A percentile compares a stretch with the other conserved stretches of the same genome.
Conservation (phyloP, 2,113 vertebrate genomes). For the Pseudonaja textilis region DNA sequence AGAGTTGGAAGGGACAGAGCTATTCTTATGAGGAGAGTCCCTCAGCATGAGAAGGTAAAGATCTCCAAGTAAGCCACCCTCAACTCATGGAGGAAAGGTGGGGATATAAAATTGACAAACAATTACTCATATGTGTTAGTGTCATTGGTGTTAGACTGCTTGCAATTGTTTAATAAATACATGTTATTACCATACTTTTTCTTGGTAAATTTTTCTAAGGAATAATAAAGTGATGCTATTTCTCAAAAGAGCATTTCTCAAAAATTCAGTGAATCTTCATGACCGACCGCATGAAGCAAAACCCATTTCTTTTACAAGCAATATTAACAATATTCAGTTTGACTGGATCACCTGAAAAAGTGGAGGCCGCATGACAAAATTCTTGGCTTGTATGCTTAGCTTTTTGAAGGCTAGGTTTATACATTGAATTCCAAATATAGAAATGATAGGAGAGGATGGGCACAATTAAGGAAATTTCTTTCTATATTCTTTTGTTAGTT, state of each 20-base stretch:
- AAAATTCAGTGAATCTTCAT: not conserved
- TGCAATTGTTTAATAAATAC: not conserved
- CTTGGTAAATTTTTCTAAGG: not conserved
- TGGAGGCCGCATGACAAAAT: not conserved
- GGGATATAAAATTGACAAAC: not conserved
- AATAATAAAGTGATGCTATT: not conserved
- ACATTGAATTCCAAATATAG: not conserved
- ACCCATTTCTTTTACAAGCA: not conserved
- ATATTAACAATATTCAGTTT: not conserved
- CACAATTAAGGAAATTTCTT: not conserved
- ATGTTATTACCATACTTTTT: not conserved
- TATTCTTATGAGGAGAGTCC: not conserved
- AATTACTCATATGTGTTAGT: not conserved
- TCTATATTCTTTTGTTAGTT: constrained; percentile 3
- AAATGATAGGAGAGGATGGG: not conserved
- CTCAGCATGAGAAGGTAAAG: not conserved
- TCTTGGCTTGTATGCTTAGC: not conserved
- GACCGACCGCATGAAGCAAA: not conserved
- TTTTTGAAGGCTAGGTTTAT: not conserved
- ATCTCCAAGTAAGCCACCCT: not conserved
- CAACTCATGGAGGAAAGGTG: not conserved
- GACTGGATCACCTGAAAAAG: not conserved
- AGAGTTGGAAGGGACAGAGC: not conserved
- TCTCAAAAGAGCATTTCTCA: not conserved
- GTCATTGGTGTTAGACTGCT: not conserved